Base-by-base conservation (phyloP, 2,888 invertebrate species). In the Caenorhabditis becei region DNA sequence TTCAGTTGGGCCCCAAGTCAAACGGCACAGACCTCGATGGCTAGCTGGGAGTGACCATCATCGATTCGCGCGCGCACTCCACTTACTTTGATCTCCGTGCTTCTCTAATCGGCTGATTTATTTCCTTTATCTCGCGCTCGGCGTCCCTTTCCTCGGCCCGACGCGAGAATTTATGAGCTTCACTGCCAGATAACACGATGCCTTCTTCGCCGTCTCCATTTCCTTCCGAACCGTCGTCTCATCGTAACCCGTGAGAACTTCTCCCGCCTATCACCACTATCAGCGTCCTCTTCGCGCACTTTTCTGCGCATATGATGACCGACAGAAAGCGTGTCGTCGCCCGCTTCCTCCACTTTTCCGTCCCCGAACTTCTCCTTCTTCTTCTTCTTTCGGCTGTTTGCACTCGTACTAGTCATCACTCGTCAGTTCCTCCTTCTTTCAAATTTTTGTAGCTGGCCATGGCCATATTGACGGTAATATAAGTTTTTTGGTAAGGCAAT, bases 321-420 rank as follows among this genome's bases (percentile, higher is more conserved):
- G 51, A 51, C 51, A 10, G 16, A 35, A 18, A 65, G 49, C 23
- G 66, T 54, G 47, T 69, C 44, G 18, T 53, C 28, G 37, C 28
- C 54, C 23, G 35, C 35, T 10, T 35, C 35, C 35, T 53, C 28
- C 63, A 20, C 35, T 65, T 53, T 72, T 61, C 23, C 70, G 11
- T 51, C 62, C 47, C 37, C 44, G 47, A 61, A 65, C 56, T 53
- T 59, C 66, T 49, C 41, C 62, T 53, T 61, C 37, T 35, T 18
- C 62, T 61, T 65, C 41, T 63, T 41, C 28, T 65, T 65, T 67
- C 44, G 32, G 58, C 35, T 49, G 35, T 70, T 70, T 70, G 70
- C 70, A 70, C 70, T 70, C 28, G 70, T 70, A 70, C 70, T 70
- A 70, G 70, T 70, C 70, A 70, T 70, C 70, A 26, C 23, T 44